Percentiles rank a stretch among this genome's conserved stretches.
phyloP scores from a whole-genome alignment of 2,797 vertebrate genomes.

The Cirrhinus molitorella region DNA sequence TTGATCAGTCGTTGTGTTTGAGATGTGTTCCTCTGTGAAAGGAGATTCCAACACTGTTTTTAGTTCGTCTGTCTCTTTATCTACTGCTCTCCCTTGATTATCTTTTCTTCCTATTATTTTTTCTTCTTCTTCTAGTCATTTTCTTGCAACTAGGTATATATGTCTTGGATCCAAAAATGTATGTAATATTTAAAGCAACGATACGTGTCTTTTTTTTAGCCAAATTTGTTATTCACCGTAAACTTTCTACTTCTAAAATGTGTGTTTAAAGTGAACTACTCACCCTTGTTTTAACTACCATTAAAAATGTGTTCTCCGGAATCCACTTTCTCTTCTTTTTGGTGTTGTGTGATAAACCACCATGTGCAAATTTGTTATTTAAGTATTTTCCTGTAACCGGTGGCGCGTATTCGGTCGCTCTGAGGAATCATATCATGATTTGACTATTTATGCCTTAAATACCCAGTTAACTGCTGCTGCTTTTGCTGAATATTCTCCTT shows the following conservation, averaged over 20 bases:
- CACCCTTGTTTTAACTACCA: slow-evolving; percentile 82
- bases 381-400: slow-evolving; percentile 52
- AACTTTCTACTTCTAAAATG: not conserved
- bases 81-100: slow-evolving; percentile 63
- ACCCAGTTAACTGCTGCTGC: not conserved
- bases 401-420: not conserved
- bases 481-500: not conserved
- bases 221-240: too few relatives aligned
- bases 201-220: too few relatives aligned
- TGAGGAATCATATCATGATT: slow-evolving; percentile 48
- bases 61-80: slow-evolving; percentile 12
- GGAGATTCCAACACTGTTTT: not conserved
- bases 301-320: slow-evolving; percentile 72
- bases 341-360: slow-evolving; percentile 26
- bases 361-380: slow-evolving; percentile 46
- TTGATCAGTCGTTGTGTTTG: not conserved
- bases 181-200: not conserved
- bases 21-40: slow-evolving; percentile 15
- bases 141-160: slow-evolving; percentile 90
- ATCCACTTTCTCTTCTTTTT: slow-evolving; percentile 75
- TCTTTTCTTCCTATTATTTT: slow-evolving; percentile 71
- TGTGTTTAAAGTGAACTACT: not conserved
- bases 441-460: slow-evolving; percentile 64
- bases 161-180: slow-evolving; percentile 78
- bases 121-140: slow-evolving; percentile 79